Evolutionary conservation across 2,888 invertebrate species (phyloP).

Genomic region (Torymus auratus): DNA sequence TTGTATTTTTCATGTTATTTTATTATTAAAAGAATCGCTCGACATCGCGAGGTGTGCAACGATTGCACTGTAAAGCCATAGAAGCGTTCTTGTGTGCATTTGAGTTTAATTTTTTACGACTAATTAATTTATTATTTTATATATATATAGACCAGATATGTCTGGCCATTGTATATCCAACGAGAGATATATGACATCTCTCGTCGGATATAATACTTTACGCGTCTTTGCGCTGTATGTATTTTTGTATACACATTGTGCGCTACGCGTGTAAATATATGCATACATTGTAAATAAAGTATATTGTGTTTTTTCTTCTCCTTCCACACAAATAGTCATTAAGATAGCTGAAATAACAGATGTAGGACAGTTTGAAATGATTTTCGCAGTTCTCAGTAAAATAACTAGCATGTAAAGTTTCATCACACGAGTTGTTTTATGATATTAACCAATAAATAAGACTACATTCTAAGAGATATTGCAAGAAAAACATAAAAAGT

Average conservation of each 20-base stretch:
- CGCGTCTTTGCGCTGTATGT: conserved; percentile 62
- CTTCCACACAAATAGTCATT: background rate
- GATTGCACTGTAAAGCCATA: conserved; percentile 48
- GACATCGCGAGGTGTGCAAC: conserved; percentile 7
- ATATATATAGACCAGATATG: conserved; percentile 10
- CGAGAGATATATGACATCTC: conserved; percentile 60
- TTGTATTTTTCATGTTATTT: conserved; percentile 2
- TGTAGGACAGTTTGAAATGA: conserved; percentile 4
- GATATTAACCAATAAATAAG: background rate
- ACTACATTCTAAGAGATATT: background rate
- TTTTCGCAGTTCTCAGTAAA: background rate
- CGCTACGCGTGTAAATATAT: conserved; percentile 56
- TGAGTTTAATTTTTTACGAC: conserved; percentile 15
- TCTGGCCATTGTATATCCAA: background rate
- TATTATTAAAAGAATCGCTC: conserved; percentile 25
- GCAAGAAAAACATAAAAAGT: background rate
- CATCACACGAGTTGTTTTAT: background rate
- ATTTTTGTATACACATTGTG: conserved; percentile 56
- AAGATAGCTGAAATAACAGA: background rate
- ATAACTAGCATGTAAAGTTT: conserved; percentile 1
- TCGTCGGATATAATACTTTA: conserved; percentile 63
- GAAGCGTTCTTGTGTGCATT: conserved; percentile 41
- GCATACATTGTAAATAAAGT: conserved; percentile 56
- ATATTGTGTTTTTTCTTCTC: conserved; percentile 15
- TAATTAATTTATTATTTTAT: conserved; percentile 56